Evolutionary conservation across 2,888 invertebrate genomes (phyloP).

Genomic region (Charanyca ferruginea): DNA sequence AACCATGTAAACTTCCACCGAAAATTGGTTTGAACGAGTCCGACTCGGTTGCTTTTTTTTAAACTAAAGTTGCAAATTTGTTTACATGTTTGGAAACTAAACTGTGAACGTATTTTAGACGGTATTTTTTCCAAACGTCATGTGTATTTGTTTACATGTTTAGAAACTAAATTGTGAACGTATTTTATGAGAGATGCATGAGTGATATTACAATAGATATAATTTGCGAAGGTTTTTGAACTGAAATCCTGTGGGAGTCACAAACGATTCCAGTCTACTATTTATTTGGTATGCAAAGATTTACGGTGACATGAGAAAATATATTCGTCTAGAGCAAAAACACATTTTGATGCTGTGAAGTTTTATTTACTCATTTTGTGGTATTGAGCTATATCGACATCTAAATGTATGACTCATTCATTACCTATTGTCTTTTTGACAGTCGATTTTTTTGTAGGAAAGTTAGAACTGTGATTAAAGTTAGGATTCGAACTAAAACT

Average conservation of each 20-base stretch:
- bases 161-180: too few relatives aligned
- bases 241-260: not conserved
- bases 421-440: not conserved
- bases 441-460: too few relatives aligned
- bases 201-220: not conserved
- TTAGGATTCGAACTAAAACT: too few relatives aligned
- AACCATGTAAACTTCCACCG: too few relatives aligned
- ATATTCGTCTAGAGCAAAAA: slow-evolving; percentile 14
- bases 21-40: too few relatives aligned
- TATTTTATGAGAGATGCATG: not conserved
- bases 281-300: slow-evolving; percentile 4
- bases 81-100: too few relatives aligned
- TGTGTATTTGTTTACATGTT: too few relatives aligned
- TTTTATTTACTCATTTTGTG: not conserved
- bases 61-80: too few relatives aligned
- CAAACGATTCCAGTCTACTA: slow-evolving; percentile 9
- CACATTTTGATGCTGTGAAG: not conserved
- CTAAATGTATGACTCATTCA: not conserved
- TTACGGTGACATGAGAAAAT: not conserved
- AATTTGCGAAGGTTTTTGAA: slow-evolving; percentile 1
- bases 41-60: too few relatives aligned
- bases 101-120: too few relatives aligned
- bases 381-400: not conserved
- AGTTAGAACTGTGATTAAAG: too few relatives aligned
- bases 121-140: too few relatives aligned